phyloP scores from a whole-genome alignment of 2,113 vertebrate genomes.

The Leptosomus discolor region DNA sequence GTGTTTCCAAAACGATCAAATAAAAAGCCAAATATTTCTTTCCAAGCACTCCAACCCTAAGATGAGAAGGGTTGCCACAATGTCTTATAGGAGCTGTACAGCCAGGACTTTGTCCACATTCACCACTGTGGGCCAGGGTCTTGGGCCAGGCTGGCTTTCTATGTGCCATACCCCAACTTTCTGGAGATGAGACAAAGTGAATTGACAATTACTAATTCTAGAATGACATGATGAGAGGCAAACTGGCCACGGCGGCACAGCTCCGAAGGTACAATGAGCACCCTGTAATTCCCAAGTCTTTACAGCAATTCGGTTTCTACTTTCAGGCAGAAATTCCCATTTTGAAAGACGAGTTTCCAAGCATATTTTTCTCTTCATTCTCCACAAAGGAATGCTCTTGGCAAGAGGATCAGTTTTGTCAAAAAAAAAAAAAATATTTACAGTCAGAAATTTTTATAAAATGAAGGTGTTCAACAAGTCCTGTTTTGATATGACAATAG shows the following conservation, averaged over 20 bases:
- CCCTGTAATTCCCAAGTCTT: not conserved
- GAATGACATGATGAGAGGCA: not conserved
- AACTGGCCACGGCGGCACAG: not conserved
- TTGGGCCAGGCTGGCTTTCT: not conserved
- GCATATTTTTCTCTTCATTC: not conserved
- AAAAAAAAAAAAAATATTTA: not conserved
- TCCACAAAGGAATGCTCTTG: not conserved
- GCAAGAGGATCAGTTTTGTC: not conserved
- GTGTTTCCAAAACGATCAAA: not conserved
- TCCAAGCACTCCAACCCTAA: not conserved
- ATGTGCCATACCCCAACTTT: fast-evolving
- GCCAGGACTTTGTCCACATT: not conserved
- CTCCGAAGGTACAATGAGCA: fast-evolving
- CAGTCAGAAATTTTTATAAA: not conserved
- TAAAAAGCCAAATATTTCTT: not conserved
- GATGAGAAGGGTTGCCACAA: not conserved
- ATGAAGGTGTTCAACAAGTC: not conserved
- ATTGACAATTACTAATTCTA: not conserved
- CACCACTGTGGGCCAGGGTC: not conserved
- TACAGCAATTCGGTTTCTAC: fast-evolving
- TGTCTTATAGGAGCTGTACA: not conserved
- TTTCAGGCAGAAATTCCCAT: not conserved
- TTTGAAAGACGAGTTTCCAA: not conserved
- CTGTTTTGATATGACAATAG: not conserved
- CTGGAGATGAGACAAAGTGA: not conserved